These are phyloP conservation scores for Anseranas semipalmata DNA, from an alignment of 2,113 vertebrate genomes.

Conservation along the genomic window DNA sequence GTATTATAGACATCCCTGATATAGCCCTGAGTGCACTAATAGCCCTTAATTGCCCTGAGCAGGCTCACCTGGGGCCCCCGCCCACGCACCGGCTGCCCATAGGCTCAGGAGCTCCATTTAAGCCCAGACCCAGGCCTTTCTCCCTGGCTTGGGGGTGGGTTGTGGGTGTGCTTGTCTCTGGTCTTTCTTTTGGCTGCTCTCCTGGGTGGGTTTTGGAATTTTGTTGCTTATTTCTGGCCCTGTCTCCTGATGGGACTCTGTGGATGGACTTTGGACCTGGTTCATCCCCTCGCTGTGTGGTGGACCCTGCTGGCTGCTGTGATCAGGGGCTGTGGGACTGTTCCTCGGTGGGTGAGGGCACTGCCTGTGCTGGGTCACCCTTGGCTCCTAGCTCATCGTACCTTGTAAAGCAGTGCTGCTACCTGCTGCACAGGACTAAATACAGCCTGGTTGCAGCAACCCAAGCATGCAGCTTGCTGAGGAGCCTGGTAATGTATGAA, in stretches of 20 bases:
- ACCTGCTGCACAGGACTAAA: rapidly evolving
- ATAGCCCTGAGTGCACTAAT: neutral
- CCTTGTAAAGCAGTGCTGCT: neutral
- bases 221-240: neutral
- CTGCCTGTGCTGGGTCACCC: neutral
- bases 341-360: neutral
- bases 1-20: no score
- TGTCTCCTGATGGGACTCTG: rapidly evolving
- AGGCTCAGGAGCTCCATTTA: neutral
- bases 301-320: neutral
- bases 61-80: neutral
- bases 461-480: neutral
- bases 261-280: neutral
- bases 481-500: neutral
- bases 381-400: neutral
- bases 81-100: neutral
- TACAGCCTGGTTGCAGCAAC: rapidly evolving
- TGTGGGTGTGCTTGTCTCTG: neutral
- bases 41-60: rapidly evolving
- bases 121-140: neutral
- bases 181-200: neutral
- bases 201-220: rapidly evolving
- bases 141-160: rapidly evolving
- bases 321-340: neutral
- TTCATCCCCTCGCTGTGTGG: rapidly evolving